These are phyloP conservation scores for Loriculus beryllinus DNA, from an alignment of 2,797 vertebrate species.

Conservation along the genomic window DNA sequence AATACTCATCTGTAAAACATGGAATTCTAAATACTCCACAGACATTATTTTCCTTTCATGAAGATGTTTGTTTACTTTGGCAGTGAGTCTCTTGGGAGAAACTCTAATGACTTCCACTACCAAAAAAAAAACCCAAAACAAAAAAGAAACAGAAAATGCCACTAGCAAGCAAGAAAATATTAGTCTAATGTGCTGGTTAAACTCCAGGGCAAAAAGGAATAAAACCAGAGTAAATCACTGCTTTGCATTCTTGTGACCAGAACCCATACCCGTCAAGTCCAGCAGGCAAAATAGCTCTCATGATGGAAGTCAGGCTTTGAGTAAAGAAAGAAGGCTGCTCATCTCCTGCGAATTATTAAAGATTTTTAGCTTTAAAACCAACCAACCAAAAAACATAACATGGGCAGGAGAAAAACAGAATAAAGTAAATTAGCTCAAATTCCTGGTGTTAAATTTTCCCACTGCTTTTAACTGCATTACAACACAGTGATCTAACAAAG, in stretches of 20 bases:
- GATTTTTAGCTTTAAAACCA: background rate
- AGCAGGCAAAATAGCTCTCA: background rate
- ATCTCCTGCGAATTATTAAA: background rate
- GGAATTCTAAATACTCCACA: conserved; percentile 48
- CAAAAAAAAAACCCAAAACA: background rate
- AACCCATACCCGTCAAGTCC: background rate
- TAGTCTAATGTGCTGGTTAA: conserved; percentile 41
- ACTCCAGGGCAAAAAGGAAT: conserved; percentile 19
- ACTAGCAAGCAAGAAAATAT: conserved; percentile 53
- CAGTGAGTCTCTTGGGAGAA: conserved; percentile 51
- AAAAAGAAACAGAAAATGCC: conserved; percentile 53
- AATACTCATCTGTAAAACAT: conserved; percentile 36
- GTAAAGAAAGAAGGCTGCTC: background rate
- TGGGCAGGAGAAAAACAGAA: background rate
- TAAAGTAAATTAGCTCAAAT: background rate
- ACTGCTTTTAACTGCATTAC: background rate
- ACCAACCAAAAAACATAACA: background rate
- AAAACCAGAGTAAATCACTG: conserved; percentile 3
- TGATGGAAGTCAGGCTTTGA: background rate
- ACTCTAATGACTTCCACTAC: conserved; percentile 59
- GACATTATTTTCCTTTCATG: conserved; percentile 58
- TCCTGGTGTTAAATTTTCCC: background rate
- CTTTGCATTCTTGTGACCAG: conserved; percentile 16
- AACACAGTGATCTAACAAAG: background rate
- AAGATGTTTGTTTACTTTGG: conserved; percentile 66